phyloP scores from a whole-genome alignment of 2,797 vertebrate species.

The Labeo calbasu region DNA sequence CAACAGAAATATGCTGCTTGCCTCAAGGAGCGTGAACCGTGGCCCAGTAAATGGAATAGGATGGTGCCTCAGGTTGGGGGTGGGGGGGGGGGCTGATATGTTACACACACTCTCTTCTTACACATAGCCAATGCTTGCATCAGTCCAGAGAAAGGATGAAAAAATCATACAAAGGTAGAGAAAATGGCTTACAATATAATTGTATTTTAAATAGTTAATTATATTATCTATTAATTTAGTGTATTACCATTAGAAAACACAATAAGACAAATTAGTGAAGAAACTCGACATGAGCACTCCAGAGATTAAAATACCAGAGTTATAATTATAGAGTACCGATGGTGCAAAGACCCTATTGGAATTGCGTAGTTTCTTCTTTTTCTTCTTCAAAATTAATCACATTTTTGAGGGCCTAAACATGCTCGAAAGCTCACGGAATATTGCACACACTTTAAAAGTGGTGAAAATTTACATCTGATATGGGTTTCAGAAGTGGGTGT shows the following conservation, averaged over 20 bases:
- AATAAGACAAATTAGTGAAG: slow-evolving; percentile 32
- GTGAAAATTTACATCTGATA: too few species aligned
- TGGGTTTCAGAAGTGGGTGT: too few species aligned
- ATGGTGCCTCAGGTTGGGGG: slow-evolving; percentile 38
- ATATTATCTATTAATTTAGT: slow-evolving; percentile 16
- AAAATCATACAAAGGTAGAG: not conserved
- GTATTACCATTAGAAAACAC: slow-evolving; percentile 31
- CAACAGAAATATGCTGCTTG: slow-evolving; percentile 73
- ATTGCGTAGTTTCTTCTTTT: too few species aligned
- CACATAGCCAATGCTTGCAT: slow-evolving; percentile 16
- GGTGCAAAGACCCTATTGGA: too few species aligned
- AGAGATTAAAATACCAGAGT: slow-evolving; percentile 52
- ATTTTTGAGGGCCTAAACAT: too few species aligned
- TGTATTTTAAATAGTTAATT: not conserved
- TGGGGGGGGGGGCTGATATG: not conserved
- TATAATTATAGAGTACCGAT: slow-evolving; percentile 5
- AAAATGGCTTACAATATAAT: not conserved
- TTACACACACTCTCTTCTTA: slow-evolving; percentile 31
- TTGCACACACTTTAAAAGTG: too few species aligned
- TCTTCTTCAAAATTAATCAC: too few species aligned
- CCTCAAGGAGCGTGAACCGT: slow-evolving; percentile 64
- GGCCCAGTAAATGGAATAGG: slow-evolving; percentile 62
- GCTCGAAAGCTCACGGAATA: too few species aligned
- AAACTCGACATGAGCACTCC: slow-evolving; percentile 36
- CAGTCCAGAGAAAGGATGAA: not conserved